Evolutionary conservation across 2,797 vertebrate genomes (phyloP).

Genomic region (Pangasius mekongensis): DNA sequence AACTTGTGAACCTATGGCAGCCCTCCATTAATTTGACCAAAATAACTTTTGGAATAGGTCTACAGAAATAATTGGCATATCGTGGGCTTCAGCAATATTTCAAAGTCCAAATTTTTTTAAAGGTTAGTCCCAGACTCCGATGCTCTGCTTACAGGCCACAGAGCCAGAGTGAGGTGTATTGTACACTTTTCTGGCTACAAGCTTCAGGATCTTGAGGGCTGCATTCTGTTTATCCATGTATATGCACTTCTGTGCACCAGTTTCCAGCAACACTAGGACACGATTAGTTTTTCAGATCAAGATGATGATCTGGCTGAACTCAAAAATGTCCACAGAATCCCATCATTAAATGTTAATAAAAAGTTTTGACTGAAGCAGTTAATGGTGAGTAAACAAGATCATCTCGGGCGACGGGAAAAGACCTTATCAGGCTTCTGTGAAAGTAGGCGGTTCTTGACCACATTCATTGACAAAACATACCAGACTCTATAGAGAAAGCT

Average conservation of each 20-base stretch:
- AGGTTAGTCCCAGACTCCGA: neutral
- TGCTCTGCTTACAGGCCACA: neutral
- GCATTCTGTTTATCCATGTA: neutral
- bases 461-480: neutral
- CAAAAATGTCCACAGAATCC: neutral
- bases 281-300: neutral
- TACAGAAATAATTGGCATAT: neutral
- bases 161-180: neutral
- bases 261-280: neutral
- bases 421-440: neutral
- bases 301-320: neutral
- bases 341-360: neutral
- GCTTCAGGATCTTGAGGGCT: neutral
- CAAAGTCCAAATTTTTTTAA: neutral
- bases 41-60: neutral
- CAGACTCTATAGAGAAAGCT: neutral
- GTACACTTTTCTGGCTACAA: neutral
- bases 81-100: neutral
- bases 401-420: neutral
- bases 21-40: neutral
- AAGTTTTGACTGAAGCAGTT: neutral
- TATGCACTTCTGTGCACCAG: neutral
- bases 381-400: neutral
- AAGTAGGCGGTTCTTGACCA: neutral
- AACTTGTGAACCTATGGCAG: neutral